phyloP scores from a whole-genome alignment of 1,140 invertebrate species.

The Carcinoscorpius rotundicauda region DNA sequence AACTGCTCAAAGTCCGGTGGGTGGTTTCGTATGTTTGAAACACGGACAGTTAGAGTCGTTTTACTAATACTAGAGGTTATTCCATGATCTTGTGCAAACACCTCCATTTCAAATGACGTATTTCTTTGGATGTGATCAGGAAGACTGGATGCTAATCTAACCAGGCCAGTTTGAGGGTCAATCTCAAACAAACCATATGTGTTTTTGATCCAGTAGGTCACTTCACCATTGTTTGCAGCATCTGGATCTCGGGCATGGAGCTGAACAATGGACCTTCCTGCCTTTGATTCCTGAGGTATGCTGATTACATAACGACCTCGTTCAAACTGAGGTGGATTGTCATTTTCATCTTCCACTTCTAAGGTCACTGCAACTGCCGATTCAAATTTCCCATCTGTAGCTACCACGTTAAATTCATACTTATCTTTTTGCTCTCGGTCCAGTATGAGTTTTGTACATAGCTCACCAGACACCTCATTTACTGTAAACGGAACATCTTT shows the following conservation, averaged over 20 bases:
- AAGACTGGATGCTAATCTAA: conserved; percentile 62
- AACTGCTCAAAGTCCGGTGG: conserved; percentile 27
- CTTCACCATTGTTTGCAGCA: conserved; percentile 55
- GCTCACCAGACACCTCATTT: conserved; percentile 58
- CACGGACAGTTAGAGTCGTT: conserved; percentile 22
- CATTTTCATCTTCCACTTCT: conserved; percentile 35
- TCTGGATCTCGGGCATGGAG: conserved; percentile 27
- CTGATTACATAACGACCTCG: conserved; percentile 29
- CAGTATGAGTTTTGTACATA: conserved; percentile 65
- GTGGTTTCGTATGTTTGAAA: conserved; percentile 25
- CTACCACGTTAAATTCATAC: conserved; percentile 26
- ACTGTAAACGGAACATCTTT: conserved; percentile 21
- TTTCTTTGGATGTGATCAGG: conserved; percentile 17
- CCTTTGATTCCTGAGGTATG: conserved; percentile 31
- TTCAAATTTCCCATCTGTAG: conserved; percentile 26
- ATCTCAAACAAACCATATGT: conserved; percentile 86
- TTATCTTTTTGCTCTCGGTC: conserved; percentile 57
- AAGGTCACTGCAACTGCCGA: conserved; percentile 21
- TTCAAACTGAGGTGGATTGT: conserved; percentile 39
- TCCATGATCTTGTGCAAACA: conserved; percentile 28
- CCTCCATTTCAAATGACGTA: conserved; percentile 26
- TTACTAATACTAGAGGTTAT: conserved; percentile 26
- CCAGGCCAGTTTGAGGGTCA: conserved; percentile 66
- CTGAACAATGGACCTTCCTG: conserved; percentile 24
- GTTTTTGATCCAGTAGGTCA: conserved; percentile 84